Evolutionary conservation across 2,113 vertebrate species (phyloP), one percentile per base, ranked within the genome.

Genomic region (Varanus komodoensis): DNA sequence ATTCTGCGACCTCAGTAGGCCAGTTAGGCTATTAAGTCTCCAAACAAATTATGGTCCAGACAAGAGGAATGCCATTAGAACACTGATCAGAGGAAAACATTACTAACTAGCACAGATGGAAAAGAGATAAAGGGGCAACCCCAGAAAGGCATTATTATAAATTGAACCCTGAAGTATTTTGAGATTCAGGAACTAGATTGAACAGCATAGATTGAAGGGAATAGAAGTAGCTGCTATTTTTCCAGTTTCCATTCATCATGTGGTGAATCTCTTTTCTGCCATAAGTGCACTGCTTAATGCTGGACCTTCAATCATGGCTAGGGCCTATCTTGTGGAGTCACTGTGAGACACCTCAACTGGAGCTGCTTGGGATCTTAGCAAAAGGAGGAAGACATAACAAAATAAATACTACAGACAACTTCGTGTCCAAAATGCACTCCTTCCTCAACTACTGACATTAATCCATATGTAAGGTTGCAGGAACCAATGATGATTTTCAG

Each of bases 141-240:
- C 12, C 48, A 44, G 83, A 0, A 57, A 48, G 12, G 3, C 6
- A 0, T 1, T 0, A 0, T 69, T 87, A 38, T 85, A 90, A 54
- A 80, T 25, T 68, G 38, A 87, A 88, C 1, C 9, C 6, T 57
- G 77, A 83, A 57, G 23, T 69, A 79, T 74, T 92, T 79, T 92
- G 82, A 90, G 11, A 44, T 73, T 69, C 61, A 54, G 61, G 71
- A 44, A 44, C 38, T 44, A 44, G 38, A 44, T 44, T 44, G 25
- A 78, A 67, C 19, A 68, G 61, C 61, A 44, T 44, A 44, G 38
- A 44, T 54, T 19, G 83, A 75, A 21, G 89, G 80, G 83, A 89
- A 73, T 54, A 27, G 82, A 21, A 91, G 54, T 1, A 80, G 19
- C 0, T 71, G n/a, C 87, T 92, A 27, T 71, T 0, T 1, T 7